Percentiles rank a stretch among this genome's conserved stretches.
phyloP scores from a whole-genome alignment of 2,113 vertebrate genomes.

The Riparia riparia region DNA sequence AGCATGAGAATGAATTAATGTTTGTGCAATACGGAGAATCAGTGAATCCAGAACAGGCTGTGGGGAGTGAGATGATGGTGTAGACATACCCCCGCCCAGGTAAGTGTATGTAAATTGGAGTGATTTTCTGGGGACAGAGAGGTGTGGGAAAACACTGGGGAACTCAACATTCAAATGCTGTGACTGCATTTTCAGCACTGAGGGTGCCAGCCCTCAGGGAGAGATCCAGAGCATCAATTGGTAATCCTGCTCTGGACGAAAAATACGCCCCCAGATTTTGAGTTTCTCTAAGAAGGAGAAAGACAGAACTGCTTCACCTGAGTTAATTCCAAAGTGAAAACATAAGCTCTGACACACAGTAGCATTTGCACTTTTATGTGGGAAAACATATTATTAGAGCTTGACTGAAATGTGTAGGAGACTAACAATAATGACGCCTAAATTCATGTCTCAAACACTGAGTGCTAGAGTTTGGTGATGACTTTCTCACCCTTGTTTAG shows the following conservation, averaged over 20 bases:
- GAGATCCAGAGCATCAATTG: neutral
- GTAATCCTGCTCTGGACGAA: neutral
- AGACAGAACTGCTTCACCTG: neutral
- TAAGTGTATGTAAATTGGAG: neutral
- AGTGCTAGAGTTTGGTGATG: neutral
- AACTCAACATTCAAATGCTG: neutral
- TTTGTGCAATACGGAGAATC: neutral
- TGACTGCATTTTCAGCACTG: neutral
- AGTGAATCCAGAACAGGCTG: neutral
- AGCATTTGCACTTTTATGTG: conserved; percentile 26
- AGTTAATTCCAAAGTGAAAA: conserved; percentile 22
- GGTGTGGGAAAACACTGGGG: neutral
- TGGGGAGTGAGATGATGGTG: neutral
- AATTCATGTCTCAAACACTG: neutral
- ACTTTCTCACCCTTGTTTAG: neutral
- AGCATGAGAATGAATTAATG: neutral
- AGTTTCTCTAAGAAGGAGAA: neutral
- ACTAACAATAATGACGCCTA: neutral
- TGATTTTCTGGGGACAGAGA: neutral
- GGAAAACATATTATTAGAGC: conserved; percentile 32
- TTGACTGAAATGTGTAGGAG: neutral
- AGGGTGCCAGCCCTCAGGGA: neutral
- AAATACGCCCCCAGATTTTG: neutral
- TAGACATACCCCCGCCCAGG: neutral
- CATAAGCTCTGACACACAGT: neutral